A percentile compares a stretch with the other conserved stretches of the same genome.
phyloP scores from a whole-genome alignment of 2,113 vertebrate species.

The Chlamydotis undulata region DNA sequence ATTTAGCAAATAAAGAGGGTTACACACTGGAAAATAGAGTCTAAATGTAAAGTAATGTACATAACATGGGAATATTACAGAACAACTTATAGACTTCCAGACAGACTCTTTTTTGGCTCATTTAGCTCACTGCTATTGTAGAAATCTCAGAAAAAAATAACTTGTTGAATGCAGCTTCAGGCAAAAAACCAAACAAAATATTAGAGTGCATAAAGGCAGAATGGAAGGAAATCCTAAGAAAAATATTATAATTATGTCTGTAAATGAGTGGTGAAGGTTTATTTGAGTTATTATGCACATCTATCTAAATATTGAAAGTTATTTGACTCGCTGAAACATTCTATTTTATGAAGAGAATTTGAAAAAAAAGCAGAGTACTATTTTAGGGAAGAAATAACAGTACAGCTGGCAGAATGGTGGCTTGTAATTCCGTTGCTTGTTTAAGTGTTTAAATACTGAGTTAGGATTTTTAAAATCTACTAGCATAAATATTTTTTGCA shows the following conservation, averaged over 20 bases:
- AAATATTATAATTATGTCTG: background rate
- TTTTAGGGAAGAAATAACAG: background rate
- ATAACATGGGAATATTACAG: background rate
- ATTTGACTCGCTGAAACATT: background rate
- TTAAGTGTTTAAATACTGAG: background rate
- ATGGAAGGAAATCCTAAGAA: background rate
- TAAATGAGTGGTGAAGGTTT: background rate
- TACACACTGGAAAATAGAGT: background rate
- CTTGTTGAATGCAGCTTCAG: background rate
- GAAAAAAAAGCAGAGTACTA: background rate
- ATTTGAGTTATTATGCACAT: background rate
- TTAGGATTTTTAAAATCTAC: background rate
- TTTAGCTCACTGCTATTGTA: background rate
- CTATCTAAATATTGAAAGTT: background rate
- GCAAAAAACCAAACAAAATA: background rate
- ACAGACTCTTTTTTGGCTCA: background rate
- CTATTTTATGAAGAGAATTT: background rate
- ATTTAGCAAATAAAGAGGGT: background rate
- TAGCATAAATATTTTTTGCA: background rate
- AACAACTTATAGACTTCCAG: background rate
- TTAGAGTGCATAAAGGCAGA: background rate
- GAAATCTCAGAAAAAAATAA: background rate
- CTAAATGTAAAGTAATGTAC: background rate
- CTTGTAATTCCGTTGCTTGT: background rate
- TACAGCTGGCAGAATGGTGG: background rate